phyloP scores from a whole-genome alignment of 53 echinoderm and acorn worm genomes.

The Actinopyga echinites region DNA sequence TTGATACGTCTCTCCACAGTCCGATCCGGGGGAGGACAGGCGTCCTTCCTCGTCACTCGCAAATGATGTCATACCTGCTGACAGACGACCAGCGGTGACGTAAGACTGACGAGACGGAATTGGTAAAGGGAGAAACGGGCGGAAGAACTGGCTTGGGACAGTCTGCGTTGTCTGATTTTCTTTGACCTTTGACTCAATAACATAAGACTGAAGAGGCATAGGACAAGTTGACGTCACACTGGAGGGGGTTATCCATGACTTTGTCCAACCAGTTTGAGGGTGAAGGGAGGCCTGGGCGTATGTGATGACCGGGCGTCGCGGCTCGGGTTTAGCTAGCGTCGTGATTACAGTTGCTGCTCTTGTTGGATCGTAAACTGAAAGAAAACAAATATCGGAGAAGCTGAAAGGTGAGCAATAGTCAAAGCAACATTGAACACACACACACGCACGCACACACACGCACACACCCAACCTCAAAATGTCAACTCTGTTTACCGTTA shows the following conservation, averaged over 20 bases:
- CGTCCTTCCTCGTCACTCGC: slow-evolving; percentile 16
- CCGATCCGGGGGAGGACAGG: slow-evolving; percentile 27
- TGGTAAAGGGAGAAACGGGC: slow-evolving; percentile 26
- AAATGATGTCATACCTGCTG: background rate
- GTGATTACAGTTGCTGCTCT: slow-evolving; percentile 10
- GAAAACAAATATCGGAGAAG: background rate
- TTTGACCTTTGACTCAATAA: background rate
- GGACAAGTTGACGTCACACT: slow-evolving; percentile 40
- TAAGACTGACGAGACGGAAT: background rate
- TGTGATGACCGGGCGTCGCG: slow-evolving; percentile 46
- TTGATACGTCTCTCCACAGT: slow-evolving; percentile 12
- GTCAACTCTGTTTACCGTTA: too few species aligned
- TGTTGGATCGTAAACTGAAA: slow-evolving; percentile 69
- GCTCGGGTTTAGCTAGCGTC: slow-evolving; percentile 43
- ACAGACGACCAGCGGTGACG: background rate
- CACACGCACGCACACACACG: background rate
- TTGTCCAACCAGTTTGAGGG: background rate
- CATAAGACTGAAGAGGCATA: background rate
- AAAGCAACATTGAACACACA: background rate
- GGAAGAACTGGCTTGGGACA: background rate
- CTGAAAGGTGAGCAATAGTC: background rate
- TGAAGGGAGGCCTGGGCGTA: slow-evolving; percentile 55
- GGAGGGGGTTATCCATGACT: slow-evolving; percentile 22
- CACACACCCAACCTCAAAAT: background rate
- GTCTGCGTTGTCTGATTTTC: background rate